phyloP scores from a whole-genome alignment of 2,888 invertebrate species.

The Phoenoteleia sp. region DNA sequence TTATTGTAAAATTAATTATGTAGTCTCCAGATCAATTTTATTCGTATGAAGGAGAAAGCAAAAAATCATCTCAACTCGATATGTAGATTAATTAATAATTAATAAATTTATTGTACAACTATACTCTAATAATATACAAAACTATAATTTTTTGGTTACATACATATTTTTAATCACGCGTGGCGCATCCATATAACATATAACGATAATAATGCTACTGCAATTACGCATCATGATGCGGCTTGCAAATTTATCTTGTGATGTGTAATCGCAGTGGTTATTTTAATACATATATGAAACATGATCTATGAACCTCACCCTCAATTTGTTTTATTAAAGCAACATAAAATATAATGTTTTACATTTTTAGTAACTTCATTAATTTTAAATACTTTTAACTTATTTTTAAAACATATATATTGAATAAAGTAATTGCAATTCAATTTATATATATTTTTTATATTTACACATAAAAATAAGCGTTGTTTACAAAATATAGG shows the following conservation, averaged over 20 bases:
- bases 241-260: neutral
- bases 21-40: neutral
- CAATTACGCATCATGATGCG: constrained; percentile 7
- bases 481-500: too few relatives aligned
- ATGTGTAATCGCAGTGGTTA: constrained; percentile 18
- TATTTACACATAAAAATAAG: constrained; percentile 34
- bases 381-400: too few relatives aligned
- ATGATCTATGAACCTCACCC: constrained; percentile 28
- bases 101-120: constrained; percentile 84
- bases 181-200: constrained; percentile 78
- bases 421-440: too few relatives aligned
- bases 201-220: constrained; percentile 76
- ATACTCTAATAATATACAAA: constrained; percentile 85
- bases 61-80: too few relatives aligned
- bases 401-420: too few relatives aligned
- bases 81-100: constrained; percentile 75
- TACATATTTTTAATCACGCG: constrained; percentile 76
- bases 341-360: too few relatives aligned
- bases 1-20: neutral
- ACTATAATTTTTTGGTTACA: constrained; percentile 86
- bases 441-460: neutral
- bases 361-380: too few relatives aligned
- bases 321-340: neutral
- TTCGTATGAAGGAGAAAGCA: too few relatives aligned
- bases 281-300: constrained; percentile 32